Evolutionary conservation across 2,888 invertebrate genomes (phyloP).

Genomic region (Thyatira batis): DNA sequence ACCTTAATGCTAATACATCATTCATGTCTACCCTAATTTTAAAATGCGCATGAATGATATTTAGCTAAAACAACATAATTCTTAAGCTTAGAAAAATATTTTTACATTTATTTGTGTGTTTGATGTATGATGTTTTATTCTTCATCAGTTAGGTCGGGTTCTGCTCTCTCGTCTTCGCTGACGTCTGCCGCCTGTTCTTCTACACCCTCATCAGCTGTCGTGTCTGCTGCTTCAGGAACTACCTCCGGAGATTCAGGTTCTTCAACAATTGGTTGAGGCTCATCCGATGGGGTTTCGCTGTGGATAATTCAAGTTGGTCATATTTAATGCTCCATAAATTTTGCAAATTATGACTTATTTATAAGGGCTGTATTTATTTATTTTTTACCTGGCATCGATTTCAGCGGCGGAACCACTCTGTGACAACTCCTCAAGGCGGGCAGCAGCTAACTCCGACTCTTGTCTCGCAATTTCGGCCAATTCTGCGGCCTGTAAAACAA

Average conservation of each 20-base stretch:
- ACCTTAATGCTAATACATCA: constrained; percentile 54
- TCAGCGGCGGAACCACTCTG: constrained; percentile 68
- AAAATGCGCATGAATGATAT: constrained; percentile 55
- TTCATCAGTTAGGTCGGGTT: constrained; percentile 78
- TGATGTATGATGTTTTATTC: constrained; percentile 53
- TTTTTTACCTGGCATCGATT: constrained; percentile 60
- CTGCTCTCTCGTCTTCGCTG: constrained; percentile 76
- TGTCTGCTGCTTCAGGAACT: constrained; percentile 45
- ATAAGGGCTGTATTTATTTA: constrained; percentile 42
- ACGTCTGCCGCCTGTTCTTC: constrained; percentile 60
- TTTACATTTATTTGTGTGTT: constrained; percentile 5
- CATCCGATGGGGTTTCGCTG: constrained; percentile 63
- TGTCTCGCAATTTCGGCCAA: constrained; percentile 84
- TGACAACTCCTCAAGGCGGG: constrained; percentile 82
- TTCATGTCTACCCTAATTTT: constrained; percentile 50
- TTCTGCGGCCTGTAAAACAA: constrained; percentile 83
- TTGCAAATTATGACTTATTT: too few relatives aligned
- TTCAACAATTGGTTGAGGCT: constrained; percentile 71
- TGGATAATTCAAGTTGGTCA: constrained; percentile 9
- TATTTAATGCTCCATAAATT: not conserved
- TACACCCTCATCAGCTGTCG: constrained; percentile 53
- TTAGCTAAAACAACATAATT: constrained; percentile 38
- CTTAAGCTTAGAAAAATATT: constrained; percentile 9
- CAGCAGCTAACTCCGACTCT: constrained; percentile 82
- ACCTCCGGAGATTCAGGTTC: constrained; percentile 74